Base-by-base conservation (phyloP, 2,888 invertebrate species). In the Amphipoea oculea region DNA sequence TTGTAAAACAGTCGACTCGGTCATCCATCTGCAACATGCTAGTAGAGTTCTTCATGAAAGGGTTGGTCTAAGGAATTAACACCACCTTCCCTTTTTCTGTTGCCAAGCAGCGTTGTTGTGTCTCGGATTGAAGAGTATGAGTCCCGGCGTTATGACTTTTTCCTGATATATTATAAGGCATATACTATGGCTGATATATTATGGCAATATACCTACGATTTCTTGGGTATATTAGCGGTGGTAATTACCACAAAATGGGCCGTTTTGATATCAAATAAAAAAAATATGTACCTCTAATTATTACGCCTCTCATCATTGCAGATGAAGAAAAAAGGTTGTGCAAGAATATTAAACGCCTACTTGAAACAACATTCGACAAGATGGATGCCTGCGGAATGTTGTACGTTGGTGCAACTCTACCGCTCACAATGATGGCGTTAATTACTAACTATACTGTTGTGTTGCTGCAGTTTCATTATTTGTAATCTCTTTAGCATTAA, bases 311-410 rank as follows among this genome's bases (percentile, higher is more conserved):
- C 12, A 20, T 36, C 4, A n/a, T 76, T 76, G 17, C 42, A 76
- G 76, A 51, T 29, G 51, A 17, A 48, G 75, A 76, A 42, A 76
- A 75, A 76, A 74, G 51, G 42, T 42, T 76, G 6, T 51, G 29
- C 76, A 76, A 76, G 51, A 76, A 76, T 63, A 63, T 76, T 17
- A 75, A 42, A 51, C 76, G 76, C 0, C 29, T 76, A 6, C 23
- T 42, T 7, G 23, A 54, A 51, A 51, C 51, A 0, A 42, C 11
- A 23, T 76, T 75, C 11, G 3, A 51, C 42, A 76, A 76, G 62
- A 54, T 76, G 76, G 29, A 76, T 23, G 76, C 75, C 23, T 76
- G 76, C 29, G 75, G 63, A 45, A 77, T 77, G 42, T 75, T 75
- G 12, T 42, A 54, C 51, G 51, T 76, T 29, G 76, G 63, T 75